phyloP scores from a whole-genome alignment of 2,113 vertebrate genomes.

The Gallinago media region DNA sequence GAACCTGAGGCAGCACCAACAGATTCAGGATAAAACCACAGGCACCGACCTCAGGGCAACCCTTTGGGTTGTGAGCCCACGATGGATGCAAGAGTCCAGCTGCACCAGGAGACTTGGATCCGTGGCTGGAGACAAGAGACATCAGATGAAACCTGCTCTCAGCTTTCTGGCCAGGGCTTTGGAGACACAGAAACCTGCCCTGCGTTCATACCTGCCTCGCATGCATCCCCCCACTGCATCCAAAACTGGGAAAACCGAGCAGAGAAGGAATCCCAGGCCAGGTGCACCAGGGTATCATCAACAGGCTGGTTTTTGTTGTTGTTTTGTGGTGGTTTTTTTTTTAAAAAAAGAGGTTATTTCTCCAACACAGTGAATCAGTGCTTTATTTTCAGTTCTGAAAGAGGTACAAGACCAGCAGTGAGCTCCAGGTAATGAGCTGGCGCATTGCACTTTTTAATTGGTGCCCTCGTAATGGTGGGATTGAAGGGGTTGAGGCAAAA shows the following conservation, averaged over 20 bases:
- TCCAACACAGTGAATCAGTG: conserved; percentile 50
- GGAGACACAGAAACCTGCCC: neutral
- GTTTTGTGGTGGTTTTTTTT: no score
- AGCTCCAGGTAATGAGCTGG: neutral
- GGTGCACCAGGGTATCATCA: neutral
- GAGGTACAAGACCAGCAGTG: neutral
- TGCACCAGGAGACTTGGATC: accelerated
- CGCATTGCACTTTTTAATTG: accelerated
- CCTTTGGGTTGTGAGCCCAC: accelerated
- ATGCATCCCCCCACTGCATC: accelerated
- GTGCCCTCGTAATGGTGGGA: accelerated
- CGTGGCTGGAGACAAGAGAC: neutral
- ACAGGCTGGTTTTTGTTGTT: accelerated
- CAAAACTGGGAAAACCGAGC: accelerated
- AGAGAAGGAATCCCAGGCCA: neutral
- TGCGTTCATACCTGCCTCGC: accelerated
- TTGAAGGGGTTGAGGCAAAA: neutral
- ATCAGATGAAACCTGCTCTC: neutral
- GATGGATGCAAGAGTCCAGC: neutral
- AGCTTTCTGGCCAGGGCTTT: neutral
- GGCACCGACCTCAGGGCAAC: accelerated
- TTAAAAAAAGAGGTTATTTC: neutral
- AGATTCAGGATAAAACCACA: neutral
- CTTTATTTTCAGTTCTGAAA: conserved; percentile 21
- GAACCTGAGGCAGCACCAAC: accelerated